Evolutionary conservation across 1,140 invertebrate species (phyloP).

Genomic region (Proales similis): DNA sequence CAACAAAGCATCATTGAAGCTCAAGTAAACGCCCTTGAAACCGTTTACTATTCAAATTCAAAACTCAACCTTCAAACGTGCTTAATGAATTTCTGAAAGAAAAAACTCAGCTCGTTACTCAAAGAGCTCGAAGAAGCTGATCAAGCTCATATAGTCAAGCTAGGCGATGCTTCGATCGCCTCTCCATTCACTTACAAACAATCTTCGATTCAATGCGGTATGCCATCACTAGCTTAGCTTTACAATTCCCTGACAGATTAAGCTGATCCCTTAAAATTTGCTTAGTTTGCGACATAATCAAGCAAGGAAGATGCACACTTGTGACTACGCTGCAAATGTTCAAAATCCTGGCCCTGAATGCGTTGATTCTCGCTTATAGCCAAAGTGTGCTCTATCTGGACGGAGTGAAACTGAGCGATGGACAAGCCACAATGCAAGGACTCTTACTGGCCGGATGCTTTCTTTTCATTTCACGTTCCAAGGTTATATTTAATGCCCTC

Average conservation of each 20-base stretch:
- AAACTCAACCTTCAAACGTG: not conserved
- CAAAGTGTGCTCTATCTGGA: constrained; percentile 96
- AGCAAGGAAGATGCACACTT: constrained; percentile 94
- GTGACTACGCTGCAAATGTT: constrained; percentile 99
- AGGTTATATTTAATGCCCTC: constrained; percentile 63
- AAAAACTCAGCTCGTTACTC: constrained; percentile 15
- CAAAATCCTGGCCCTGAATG: constrained; percentile 97
- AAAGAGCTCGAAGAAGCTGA: constrained; percentile 73
- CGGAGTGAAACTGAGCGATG: constrained; percentile 94
- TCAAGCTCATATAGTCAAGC: constrained; percentile 74
- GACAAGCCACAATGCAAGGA: constrained; percentile 86
- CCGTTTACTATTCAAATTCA: not conserved
- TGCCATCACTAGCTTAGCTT: constrained; percentile 40
- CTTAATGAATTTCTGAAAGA: not conserved
- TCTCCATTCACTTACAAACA: constrained; percentile 96
- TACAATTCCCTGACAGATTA: not conserved
- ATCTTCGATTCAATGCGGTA: constrained; percentile 91
- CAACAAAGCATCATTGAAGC: constrained; percentile 18
- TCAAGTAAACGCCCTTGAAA: constrained; percentile 10
- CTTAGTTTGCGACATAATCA: constrained; percentile 94
- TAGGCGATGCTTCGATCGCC: constrained; percentile 97
- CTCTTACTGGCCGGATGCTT: constrained; percentile 89
- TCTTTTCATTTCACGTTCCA: constrained; percentile 93
- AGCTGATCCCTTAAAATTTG: constrained; percentile 41
- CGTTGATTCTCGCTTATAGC: constrained; percentile 91